A percentile compares a stretch with the other conserved stretches of the same genome.
These are phyloP conservation scores for Porites evermanni DNA, from an alignment of 92 coral and sea anemone genomes.

Conservation along the genomic window DNA sequence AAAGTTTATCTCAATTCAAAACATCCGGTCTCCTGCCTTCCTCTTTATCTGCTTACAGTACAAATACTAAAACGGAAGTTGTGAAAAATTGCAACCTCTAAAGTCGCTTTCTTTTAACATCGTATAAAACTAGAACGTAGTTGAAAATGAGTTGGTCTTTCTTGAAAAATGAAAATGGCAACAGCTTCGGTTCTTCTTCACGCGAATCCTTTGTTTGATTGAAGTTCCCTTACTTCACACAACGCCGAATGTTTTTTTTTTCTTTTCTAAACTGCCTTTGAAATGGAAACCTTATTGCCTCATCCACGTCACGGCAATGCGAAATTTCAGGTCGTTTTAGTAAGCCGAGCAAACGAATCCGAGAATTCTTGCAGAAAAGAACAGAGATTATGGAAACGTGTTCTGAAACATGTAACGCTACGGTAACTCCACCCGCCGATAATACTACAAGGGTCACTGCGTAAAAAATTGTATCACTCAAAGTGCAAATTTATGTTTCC, in stretches of 20 bases:
- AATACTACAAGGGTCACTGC: conserved; percentile 11
- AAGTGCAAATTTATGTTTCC: not conserved
- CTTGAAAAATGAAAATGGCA: not conserved
- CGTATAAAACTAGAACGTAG: not conserved
- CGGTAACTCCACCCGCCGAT: not conserved
- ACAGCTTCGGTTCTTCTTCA: conserved; percentile 1
- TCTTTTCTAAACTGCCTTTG: not conserved
- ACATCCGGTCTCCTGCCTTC: conserved; percentile 14
- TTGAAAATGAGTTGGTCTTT: not conserved
- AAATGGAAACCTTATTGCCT: not conserved
- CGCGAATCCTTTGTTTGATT: conserved; percentile 1
- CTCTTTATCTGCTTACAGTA: conserved; percentile 38
- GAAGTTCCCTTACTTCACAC: conserved; percentile 20
- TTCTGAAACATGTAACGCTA: conserved; percentile 16
- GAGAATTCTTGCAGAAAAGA: not conserved
- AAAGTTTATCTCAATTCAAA: not conserved
- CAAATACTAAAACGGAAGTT: conserved; percentile 9
- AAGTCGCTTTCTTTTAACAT: conserved; percentile 17
- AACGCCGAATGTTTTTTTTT: conserved; percentile 2
- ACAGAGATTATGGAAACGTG: conserved; percentile 13
- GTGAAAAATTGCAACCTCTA: not conserved
- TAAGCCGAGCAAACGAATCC: not conserved
- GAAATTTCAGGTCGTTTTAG: not conserved
- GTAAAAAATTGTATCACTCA: not conserved
- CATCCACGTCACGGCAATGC: not conserved